Conservation (phyloP, 2,113 vertebrate species). For the Dendropsophus ebraccatus region DNA sequence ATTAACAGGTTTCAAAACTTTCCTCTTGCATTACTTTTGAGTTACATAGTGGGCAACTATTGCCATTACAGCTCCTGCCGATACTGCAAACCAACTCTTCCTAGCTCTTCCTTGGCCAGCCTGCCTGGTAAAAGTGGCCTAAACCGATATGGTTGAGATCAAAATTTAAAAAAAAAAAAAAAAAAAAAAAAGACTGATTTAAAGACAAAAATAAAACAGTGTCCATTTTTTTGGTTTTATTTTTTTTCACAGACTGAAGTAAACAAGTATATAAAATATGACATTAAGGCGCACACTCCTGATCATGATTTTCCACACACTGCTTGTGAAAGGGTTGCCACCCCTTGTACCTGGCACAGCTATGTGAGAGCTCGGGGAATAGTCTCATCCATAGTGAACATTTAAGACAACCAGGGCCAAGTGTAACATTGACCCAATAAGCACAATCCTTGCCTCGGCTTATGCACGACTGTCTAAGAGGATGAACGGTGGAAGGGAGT, state of each 20-base stretch:
- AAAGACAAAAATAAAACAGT: not conserved
- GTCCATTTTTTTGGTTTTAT: slow-evolving; percentile 13
- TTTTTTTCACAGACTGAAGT: slow-evolving; percentile 78
- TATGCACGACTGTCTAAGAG: not conserved
- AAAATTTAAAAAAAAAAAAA: too few species aligned
- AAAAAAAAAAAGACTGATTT: not conserved
- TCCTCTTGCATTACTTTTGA: too few species aligned
- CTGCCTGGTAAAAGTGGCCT: too few species aligned
- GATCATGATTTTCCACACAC: slow-evolving; percentile 59
- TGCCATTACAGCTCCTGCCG: too few species aligned
- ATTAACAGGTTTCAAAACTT: too few species aligned
- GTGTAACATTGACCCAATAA: not conserved
- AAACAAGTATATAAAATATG: slow-evolving; percentile 78
- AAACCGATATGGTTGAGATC: too few species aligned
- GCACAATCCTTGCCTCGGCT: not conserved
- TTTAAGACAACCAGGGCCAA: slow-evolving; percentile 31
- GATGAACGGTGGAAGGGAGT: not conserved
- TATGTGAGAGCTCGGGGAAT: not conserved
- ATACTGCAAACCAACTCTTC: too few species aligned
- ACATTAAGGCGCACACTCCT: slow-evolving; percentile 66
- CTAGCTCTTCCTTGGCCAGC: too few species aligned
- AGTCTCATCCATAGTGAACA: not conserved
- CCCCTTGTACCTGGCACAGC: slow-evolving; percentile 70
- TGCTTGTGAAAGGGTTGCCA: slow-evolving; percentile 51
- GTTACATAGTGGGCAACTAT: too few species aligned